A percentile compares a stretch with the other conserved stretches of the same genome.
Evolutionary conservation across 2,888 invertebrate genomes (phyloP).

Genomic region (Fragum sueziense): DNA sequence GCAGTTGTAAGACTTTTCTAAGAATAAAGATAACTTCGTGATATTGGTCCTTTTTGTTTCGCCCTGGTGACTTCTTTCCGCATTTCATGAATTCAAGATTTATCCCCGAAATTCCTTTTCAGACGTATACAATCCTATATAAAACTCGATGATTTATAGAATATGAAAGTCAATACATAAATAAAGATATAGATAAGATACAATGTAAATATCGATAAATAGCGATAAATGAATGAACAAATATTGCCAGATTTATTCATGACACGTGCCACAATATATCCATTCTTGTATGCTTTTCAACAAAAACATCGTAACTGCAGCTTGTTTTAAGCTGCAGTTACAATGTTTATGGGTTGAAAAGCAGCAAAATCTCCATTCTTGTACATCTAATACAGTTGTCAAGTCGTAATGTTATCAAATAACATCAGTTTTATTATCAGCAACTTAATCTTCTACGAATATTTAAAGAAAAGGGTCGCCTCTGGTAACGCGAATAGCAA

Average conservation of each 20-base stretch:
- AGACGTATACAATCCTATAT: neutral
- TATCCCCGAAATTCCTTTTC: too few species aligned
- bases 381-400: conserved; percentile 1
- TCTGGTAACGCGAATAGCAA: too few species aligned
- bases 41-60: too few species aligned
- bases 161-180: conserved; percentile 14
- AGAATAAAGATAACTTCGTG: too few species aligned
- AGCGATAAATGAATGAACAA: conserved; percentile 12
- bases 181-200: conserved; percentile 4
- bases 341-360: too few species aligned
- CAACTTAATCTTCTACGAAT: too few species aligned
- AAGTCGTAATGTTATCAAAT: neutral
- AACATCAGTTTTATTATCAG: neutral
- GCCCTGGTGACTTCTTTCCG: too few species aligned
- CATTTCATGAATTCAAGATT: too few species aligned
- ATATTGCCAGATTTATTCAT: conserved; percentile 27
- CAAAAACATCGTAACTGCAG: too few species aligned
- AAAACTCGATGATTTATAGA: neutral
- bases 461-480: too few species aligned
- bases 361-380: conserved; percentile 6
- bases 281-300: conserved; percentile 4
- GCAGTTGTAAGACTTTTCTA: too few species aligned
- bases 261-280: conserved; percentile 13
- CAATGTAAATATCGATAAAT: neutral
- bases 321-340: too few species aligned